phyloP scores from a whole-genome alignment of 2,797 vertebrate species.

The Philypnodon macrostomus region DNA sequence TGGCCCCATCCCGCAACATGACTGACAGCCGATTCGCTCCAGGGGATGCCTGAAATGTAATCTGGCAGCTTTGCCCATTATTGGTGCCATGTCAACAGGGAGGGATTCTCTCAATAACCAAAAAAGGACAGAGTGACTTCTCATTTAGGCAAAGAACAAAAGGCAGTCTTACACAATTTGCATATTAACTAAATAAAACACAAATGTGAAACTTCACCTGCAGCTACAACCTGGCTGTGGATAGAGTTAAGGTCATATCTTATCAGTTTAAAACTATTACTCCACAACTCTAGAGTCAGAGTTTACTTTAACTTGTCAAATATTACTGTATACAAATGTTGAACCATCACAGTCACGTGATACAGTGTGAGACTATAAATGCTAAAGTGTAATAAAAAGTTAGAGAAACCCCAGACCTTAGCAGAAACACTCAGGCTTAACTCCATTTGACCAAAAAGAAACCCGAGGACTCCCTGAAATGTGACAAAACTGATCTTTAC shows the following conservation, averaged over 20 bases:
- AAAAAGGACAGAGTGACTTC: neutral
- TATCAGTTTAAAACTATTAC: no score
- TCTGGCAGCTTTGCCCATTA: conserved; percentile 65
- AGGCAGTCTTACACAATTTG: neutral
- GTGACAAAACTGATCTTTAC: conserved; percentile 1
- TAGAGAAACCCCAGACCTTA: no score
- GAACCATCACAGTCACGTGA: no score
- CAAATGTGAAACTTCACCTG: no score
- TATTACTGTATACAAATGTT: no score
- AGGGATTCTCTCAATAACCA: neutral
- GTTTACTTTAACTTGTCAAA: no score
- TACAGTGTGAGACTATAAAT: neutral
- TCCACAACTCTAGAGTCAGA: no score
- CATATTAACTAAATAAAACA: no score
- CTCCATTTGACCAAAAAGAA: neutral
- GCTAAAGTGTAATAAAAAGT: neutral
- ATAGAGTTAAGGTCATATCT: no score
- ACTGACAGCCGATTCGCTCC: conserved; percentile 55
- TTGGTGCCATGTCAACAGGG: conserved; percentile 48
- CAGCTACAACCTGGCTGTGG: no score
- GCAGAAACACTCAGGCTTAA: neutral
- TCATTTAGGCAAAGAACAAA: neutral
- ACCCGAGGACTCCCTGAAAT: conserved; percentile 2
- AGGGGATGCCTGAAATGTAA: conserved; percentile 51
- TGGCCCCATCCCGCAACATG: conserved; percentile 41